These are phyloP conservation scores for Caradrina kadenii DNA, from an alignment of 2,888 invertebrate species.

Conservation along the genomic window DNA sequence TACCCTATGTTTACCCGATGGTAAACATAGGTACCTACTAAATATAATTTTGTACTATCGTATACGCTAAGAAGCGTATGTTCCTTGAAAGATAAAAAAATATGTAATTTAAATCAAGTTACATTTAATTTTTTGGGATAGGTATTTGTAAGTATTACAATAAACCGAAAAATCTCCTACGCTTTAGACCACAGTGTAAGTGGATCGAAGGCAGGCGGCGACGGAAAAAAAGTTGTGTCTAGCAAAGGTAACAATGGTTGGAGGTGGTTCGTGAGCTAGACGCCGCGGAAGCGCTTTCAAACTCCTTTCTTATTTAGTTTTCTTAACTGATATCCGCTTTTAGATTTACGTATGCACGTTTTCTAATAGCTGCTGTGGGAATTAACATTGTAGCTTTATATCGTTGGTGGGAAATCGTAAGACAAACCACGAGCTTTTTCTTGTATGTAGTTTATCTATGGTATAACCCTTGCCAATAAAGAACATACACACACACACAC, in stretches of 20 bases:
- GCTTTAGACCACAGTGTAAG: conserved; percentile 59
- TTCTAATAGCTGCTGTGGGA: conserved; percentile 44
- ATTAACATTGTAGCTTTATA: conserved; percentile 45
- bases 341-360: conserved; percentile 57
- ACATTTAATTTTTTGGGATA: too few species aligned
- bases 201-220: conserved; percentile 69
- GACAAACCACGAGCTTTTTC: background rate
- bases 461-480: too few species aligned
- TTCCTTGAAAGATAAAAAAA: too few species aligned
- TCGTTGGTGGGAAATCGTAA: conserved; percentile 23
- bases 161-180: conserved; percentile 3
- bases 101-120: too few species aligned
- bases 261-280: conserved; percentile 74
- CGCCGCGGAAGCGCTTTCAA: conserved; percentile 62
- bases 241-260: conserved; percentile 78
- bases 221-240: conserved; percentile 77
- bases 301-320: conserved; percentile 67
- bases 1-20: too few species aligned
- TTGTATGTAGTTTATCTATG: background rate
- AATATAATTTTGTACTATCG: too few species aligned
- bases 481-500: too few species aligned
- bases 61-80: too few species aligned
- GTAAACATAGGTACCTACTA: too few species aligned
- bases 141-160: too few species aligned
- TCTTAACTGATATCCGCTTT: conserved; percentile 67